A percentile compares a stretch with the other conserved stretches of the same genome.
phyloP scores from a whole-genome alignment of 2,797 vertebrate species.

The Schizopygopsis malacanthus region DNA sequence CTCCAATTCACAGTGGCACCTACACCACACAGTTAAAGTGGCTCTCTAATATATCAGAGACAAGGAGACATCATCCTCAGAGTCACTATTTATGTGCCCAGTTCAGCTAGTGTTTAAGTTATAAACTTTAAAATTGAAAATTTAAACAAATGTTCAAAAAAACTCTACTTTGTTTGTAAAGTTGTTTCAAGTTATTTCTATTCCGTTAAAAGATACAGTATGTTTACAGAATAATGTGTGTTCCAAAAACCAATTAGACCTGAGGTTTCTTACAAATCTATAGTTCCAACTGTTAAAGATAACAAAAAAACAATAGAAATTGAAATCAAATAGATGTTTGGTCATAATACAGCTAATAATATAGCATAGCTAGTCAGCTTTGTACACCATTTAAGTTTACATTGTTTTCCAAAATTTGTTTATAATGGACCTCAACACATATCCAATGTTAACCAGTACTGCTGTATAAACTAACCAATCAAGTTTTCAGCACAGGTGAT shows the following conservation, averaged over 20 bases:
- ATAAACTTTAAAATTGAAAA: neutral
- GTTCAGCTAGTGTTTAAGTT: neutral
- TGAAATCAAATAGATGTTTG: neutral
- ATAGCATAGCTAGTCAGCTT: neutral
- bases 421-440: neutral
- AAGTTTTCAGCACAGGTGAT: neutral
- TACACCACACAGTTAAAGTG: slow-evolving; percentile 72
- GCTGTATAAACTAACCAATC: neutral
- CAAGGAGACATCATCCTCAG: slow-evolving; percentile 60
- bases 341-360: neutral
- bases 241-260: neutral
- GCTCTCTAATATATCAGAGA: slow-evolving; percentile 58
- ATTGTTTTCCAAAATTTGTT: neutral
- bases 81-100: slow-evolving; percentile 12
- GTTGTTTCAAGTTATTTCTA: neutral
- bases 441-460: neutral
- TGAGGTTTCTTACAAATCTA: neutral
- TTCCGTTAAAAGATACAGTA: neutral
- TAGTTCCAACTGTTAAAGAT: neutral
- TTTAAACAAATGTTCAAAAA: neutral
- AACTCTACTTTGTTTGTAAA: neutral
- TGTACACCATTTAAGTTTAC: neutral
- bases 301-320: neutral
- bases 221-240: neutral
- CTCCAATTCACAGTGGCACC: slow-evolving; percentile 61